Evolutionary conservation across 2,113 vertebrate species (phyloP), one percentile per base, ranked within the genome.

Genomic region (Falco punctatus): DNA sequence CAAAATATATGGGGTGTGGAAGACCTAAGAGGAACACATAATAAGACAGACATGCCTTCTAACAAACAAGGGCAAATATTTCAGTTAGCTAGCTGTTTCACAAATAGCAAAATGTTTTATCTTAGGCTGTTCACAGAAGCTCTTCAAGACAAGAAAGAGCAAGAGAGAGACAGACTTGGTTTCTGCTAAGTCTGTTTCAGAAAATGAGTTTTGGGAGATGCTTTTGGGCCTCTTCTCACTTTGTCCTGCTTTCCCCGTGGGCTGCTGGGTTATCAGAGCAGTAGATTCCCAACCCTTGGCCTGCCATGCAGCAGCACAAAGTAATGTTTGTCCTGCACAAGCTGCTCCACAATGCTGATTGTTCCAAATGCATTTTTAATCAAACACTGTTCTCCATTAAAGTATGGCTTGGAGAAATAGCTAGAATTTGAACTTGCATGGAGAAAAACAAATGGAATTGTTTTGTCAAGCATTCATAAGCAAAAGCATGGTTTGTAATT

Each of bases 281-380:
- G 91, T 18, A 40, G 88, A 66, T 72, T 64, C 72, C 92, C 81
- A 94, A 10, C 75, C 95, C 72, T 27, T 35, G 72, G 52, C 57
- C 73, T 72, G 67, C 88, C 74, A 2, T 30, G 58, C 61, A 49
- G 58, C 61, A 49, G 3, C 92, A 96, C 94, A 94, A 83, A 91
- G 80, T 94, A 17, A 65, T 79, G 81, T 75, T 96, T 96, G 96
- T 94, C 80, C 91, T 84, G 84, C 65, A 84, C 69, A 49, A 59
- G 71, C 96, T 73, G 67, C 62, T 73, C 93, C 90, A 86, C 94
- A 93, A 81, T 52, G 82, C 91, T 90, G 77, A 92, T 92, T 93
- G 94, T 94, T 94, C 88, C 59, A 35, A 57, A 61, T 12, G 86
- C 90, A 15, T 92, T 81, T 85, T 78, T 78, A 69, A 81, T 79